Evolutionary conservation across 1,140 invertebrate genomes (phyloP).

Genomic region (Hyposmocoma kahamanoa): DNA sequence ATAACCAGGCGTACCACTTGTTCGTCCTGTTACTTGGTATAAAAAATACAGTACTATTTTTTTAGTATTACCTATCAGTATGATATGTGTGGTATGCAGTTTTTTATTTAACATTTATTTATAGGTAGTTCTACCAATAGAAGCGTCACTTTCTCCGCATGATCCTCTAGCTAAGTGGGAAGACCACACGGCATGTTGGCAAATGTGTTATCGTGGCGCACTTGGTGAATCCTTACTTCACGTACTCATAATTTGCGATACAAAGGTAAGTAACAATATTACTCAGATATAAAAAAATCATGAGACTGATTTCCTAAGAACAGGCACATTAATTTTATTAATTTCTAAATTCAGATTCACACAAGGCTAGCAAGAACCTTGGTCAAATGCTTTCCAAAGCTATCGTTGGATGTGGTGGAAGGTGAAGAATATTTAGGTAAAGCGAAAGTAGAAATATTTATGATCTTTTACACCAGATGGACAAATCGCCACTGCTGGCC

Average conservation of each 20-base stretch:
- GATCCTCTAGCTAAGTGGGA: slow-evolving; percentile 90
- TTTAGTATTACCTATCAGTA: no score
- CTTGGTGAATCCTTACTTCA: slow-evolving; percentile 96
- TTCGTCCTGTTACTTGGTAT: no score
- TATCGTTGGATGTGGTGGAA: slow-evolving; percentile 95
- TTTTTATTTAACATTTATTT: neutral
- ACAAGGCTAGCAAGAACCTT: slow-evolving; percentile 90
- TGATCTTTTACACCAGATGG: no score
- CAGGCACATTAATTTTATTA: no score
- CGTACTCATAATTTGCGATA: slow-evolving; percentile 96
- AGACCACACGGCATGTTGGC: slow-evolving; percentile 96
- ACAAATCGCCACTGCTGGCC: no score
- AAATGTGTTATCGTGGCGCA: slow-evolving; percentile 95
- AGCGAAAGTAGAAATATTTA: slow-evolving; percentile 2
- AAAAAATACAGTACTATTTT: no score
- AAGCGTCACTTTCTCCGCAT: slow-evolving; percentile 84
- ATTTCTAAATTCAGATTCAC: slow-evolving; percentile 73
- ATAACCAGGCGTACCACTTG: no score
- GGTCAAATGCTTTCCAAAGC: slow-evolving; percentile 91
- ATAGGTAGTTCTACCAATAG: slow-evolving; percentile 86
- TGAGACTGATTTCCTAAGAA: no score
- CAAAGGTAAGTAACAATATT: slow-evolving; percentile 73
- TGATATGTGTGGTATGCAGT: no score
- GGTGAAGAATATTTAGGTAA: slow-evolving; percentile 96
- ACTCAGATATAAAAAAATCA: neutral